Evolutionary conservation across 2,888 invertebrate genomes (phyloP), one percentile per base, ranked within the genome.

Genomic region (Ellobium chinense): DNA sequence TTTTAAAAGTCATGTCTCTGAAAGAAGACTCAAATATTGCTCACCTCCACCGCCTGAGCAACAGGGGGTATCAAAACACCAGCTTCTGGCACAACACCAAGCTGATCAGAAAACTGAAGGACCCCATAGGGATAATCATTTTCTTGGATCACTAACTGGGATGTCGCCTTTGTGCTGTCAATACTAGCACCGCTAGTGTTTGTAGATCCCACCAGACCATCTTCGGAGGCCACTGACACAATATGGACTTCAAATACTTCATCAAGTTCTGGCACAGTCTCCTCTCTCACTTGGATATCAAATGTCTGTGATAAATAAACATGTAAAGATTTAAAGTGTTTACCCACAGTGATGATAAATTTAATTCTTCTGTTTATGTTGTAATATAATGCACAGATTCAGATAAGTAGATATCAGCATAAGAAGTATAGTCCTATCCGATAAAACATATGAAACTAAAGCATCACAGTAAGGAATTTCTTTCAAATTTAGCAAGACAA

Each of bases 161-260:
- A 87, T 3, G 31, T 66, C 60, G 83, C 78, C 12, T 72, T 77
- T 4, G 63, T 34, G 18, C 83, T 84, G 73, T 91, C 87, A 21
- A 92, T 88, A 79, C 91, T 91, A 60, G 92, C 92, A 7, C 92
- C 92, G 84, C 92, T 92, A 2, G 87, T 88, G 78, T 89, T 85
- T n/a, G 92, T 92, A 27, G 87, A 86, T n/a, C 91, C 91, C 4
- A 84, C 66, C 14, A 83, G 34, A 2, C 89, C 90, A 82, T 91
- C 91, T 37, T 84, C 86, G 5, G 91, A 86, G 4, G 84, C 69
- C 0, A 85, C 90, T 9, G 83, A 80, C 5, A 82, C 78, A 46
- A 92, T 85, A 21, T 82, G 70, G n/a, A 92, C 84, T n/a, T 85
- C 83, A 84, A 89, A 91, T 21, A 81, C 74, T 79, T 92, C 91